Evolutionary conservation across 2,888 invertebrate species (phyloP).

Genomic region (Lycaena phlaeas): DNA sequence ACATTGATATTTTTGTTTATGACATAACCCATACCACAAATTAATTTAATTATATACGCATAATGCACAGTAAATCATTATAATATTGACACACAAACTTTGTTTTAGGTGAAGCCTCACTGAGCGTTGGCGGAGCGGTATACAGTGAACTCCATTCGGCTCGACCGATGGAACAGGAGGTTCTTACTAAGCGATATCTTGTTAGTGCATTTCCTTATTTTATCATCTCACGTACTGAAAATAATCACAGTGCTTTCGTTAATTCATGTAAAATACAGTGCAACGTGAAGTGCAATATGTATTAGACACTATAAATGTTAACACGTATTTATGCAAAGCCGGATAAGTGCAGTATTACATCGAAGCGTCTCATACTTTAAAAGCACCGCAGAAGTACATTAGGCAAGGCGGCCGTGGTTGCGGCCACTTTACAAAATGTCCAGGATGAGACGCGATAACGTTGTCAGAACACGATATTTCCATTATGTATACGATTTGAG

Average conservation of each 20-base stretch:
- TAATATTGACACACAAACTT: constrained; percentile 11
- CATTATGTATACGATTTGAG: constrained; percentile 74
- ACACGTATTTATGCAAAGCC: constrained; percentile 26
- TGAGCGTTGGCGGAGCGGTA: constrained; percentile 44
- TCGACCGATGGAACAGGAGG: constrained; percentile 13
- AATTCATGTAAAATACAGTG: constrained; percentile 3
- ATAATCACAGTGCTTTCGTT: constrained; percentile 7
- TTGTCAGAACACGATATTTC: constrained; percentile 73
- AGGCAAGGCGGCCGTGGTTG: constrained; percentile 43
- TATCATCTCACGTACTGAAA: constrained; percentile 5
- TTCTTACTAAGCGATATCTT: constrained; percentile 9
- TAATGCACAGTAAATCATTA: too few species aligned
- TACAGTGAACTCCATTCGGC: constrained; percentile 13
- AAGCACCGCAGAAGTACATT: constrained; percentile 34
- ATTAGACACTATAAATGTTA: background rate
- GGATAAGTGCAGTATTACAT: constrained; percentile 50
- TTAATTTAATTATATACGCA: too few species aligned
- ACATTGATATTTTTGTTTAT: too few species aligned
- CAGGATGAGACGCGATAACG: constrained; percentile 70
- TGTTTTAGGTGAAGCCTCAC: constrained; percentile 58
- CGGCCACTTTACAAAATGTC: constrained; percentile 70
- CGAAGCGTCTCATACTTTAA: constrained; percentile 40
- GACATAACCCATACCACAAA: too few species aligned
- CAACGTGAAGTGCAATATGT: constrained; percentile 7
- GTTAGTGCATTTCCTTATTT: constrained; percentile 10